Base-by-base conservation (phyloP, 2,797 vertebrate species). In the Darevskia nairensis region DNA sequence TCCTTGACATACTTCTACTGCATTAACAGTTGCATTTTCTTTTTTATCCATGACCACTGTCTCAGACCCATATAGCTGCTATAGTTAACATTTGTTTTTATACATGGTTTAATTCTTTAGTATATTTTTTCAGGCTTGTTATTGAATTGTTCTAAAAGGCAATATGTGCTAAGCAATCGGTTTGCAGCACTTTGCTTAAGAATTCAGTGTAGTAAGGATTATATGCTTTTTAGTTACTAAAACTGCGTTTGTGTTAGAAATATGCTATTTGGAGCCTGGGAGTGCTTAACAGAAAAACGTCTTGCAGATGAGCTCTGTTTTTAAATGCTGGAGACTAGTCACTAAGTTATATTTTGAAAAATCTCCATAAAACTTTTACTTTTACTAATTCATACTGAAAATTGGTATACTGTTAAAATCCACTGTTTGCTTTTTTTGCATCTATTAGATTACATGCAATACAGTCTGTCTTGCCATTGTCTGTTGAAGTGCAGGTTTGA, bases 401-500 rank as follows among this genome's bases (percentile, higher is more conserved):
- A 95, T 91, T 97, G 95, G 94, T 95, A 95, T 96, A 96, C 94
- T 96, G 93, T 96, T 97, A 95, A 97, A 97, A 95, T 96, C 96
- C 96, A 97, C 76, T 97, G 96, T 97, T 97, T 97, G 96, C 95
- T 97, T 97, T 98, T 97, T 97, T 97, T 98, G 97, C 96, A 95
- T 96, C 97, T 98, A 95, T 96, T 96, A 97, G 96, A 97, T 94
- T 95, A 95, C 96, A 97, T 98, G 98, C 98, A 97, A 98, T 97
- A 97, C 96, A 97, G 97, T 96, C 96, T 97, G 96, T 97, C 96
- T 97, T 98, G 97, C 98, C 97, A 96, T 98, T 98, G 97, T 98
- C 97, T 98, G 97, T 98, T 98, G 98, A 98, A 98, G 97, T 98
- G 97, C 97, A 98, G 96, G 97, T 97, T 97, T 97, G 97, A 96